Evolutionary conservation across 2,113 vertebrate species (phyloP).

Genomic region (Sciurus niger): DNA sequence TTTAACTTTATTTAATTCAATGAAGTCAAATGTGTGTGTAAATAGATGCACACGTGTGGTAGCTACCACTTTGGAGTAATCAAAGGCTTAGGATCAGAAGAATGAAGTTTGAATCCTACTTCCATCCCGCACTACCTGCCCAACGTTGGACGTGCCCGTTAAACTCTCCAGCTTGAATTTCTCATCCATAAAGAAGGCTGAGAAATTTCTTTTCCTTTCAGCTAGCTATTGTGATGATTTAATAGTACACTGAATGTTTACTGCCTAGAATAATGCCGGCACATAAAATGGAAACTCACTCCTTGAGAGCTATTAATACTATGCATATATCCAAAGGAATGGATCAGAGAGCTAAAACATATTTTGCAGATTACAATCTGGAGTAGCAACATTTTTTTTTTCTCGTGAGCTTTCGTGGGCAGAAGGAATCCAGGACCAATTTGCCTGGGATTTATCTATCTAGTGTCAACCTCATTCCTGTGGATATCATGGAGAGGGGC

Average conservation of each 20-base stretch:
- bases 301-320: not conserved
- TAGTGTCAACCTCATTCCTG: not conserved
- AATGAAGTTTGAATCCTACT: not conserved
- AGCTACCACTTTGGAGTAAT: not conserved
- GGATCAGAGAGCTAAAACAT: not conserved
- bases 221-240: not conserved
- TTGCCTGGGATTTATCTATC: not conserved
- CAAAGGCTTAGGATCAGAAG: not conserved
- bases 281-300: not conserved
- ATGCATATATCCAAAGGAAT: accelerated
- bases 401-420: not conserved
- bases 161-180: not conserved
- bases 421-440: not conserved
- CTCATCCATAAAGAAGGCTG: not conserved
- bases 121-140: not conserved
- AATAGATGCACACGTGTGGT: not conserved
- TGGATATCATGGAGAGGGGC: not conserved
- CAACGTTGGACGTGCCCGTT: not conserved
- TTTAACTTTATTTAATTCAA: conserved; percentile 20
- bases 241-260: not conserved
- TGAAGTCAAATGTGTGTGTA: not conserved
- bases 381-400: not conserved
- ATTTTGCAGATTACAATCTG: not conserved
- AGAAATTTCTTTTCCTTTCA: not conserved
- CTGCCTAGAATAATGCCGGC: not conserved